phyloP scores from a whole-genome alignment of 2,113 vertebrate species.

The Murina feae region DNA sequence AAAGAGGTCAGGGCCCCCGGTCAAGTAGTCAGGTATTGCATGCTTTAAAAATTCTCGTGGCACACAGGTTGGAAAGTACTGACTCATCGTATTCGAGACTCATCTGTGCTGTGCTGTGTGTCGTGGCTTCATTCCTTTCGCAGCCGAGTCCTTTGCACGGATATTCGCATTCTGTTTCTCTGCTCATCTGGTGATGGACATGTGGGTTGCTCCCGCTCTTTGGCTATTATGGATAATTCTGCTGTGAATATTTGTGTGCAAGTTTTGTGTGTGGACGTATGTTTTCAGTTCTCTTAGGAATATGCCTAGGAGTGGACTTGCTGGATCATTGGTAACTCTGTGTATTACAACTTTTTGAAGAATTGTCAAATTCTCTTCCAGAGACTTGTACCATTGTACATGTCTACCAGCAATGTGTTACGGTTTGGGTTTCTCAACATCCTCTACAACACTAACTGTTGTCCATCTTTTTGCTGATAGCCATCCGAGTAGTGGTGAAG shows the following conservation, averaged over 20 bases:
- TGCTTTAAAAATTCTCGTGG: too few species aligned
- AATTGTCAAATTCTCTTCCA: not conserved
- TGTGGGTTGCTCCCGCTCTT: not conserved
- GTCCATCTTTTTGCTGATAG: not conserved
- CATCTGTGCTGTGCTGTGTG: fast-evolving
- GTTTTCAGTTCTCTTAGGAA: not conserved
- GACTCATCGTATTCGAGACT: not conserved
- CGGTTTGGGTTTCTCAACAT: not conserved
- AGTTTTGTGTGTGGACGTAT: not conserved
- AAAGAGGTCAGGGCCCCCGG: too few species aligned
- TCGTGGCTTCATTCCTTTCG: not conserved
- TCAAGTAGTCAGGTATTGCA: too few species aligned
- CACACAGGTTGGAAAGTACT: too few species aligned
- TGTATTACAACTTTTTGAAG: not conserved
- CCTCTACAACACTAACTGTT: not conserved
- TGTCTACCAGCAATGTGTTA: not conserved
- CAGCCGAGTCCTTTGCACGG: not conserved
- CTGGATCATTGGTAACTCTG: not conserved
- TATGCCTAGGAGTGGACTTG: not conserved
- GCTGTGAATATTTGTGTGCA: fast-evolving
- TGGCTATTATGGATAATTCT: not conserved
- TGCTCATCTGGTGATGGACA: too few species aligned
- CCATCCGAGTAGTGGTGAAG: not conserved
- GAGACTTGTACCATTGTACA: not conserved
- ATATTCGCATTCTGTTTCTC: not conserved